These are phyloP conservation scores for Australoheros scitulus DNA, from an alignment of 2,113 vertebrate species.

Conservation along the genomic window DNA sequence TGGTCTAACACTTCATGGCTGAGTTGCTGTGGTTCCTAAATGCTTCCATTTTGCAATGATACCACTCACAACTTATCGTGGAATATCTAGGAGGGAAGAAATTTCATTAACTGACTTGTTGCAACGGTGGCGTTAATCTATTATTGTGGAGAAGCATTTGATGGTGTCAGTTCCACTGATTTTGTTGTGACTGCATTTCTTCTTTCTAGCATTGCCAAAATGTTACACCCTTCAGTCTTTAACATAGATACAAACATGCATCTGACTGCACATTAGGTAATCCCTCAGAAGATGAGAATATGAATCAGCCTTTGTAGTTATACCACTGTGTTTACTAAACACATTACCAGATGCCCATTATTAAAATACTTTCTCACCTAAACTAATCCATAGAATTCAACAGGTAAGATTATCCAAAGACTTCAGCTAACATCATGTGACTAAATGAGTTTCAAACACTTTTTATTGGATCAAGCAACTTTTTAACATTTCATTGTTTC, in stretches of 20 bases:
- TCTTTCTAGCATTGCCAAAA: neutral
- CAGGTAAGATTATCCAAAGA: neutral
- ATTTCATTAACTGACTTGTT: too few species aligned
- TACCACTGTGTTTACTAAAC: neutral
- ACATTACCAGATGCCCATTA: neutral
- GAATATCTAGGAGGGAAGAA: neutral
- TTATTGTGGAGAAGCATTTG: neutral
- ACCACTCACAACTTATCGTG: neutral
- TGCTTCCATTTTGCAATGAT: neutral
- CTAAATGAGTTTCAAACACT: too few species aligned
- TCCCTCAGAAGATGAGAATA: neutral
- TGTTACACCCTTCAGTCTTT: neutral
- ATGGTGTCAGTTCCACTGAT: neutral
- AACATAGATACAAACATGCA: neutral
- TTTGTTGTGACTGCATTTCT: neutral
- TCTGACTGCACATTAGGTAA: neutral
- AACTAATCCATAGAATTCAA: neutral
- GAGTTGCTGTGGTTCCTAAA: neutral
- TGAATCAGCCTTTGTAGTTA: neutral
- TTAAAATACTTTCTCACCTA: neutral
- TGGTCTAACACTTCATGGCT: neutral
- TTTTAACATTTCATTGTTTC: neutral
- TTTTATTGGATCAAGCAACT: rapidly evolving
- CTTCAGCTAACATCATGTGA: rapidly evolving
- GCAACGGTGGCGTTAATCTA: neutral